Conservation (phyloP, 2,113 vertebrate species). For the Oryzias javanicus region DNA sequence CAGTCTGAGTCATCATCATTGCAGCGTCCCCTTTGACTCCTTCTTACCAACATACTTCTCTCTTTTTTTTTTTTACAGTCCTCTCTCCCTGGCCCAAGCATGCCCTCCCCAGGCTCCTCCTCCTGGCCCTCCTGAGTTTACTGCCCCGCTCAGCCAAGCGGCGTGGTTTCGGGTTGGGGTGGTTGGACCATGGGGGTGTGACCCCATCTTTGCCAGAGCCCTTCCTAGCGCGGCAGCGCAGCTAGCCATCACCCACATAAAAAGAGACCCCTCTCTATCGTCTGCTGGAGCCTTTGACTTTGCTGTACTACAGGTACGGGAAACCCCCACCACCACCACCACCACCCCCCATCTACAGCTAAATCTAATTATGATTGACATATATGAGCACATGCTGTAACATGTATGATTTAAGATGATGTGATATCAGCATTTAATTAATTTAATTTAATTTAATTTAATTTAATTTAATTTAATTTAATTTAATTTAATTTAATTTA, state of each 20-base stretch:
- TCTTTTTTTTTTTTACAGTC: not conserved
- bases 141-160: slow-evolving; percentile 39
- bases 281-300: slow-evolving; percentile 71
- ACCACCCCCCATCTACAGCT: not conserved
- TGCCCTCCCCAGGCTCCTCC: slow-evolving; percentile 26
- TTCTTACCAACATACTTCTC: not conserved
- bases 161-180: slow-evolving; percentile 72
- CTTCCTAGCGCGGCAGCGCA: slow-evolving; percentile 76
- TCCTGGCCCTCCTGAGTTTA: slow-evolving; percentile 38
- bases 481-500: no score
- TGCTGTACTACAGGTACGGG: slow-evolving; percentile 72
- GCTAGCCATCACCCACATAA: slow-evolving; percentile 77
- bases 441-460: no score
- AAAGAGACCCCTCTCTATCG: slow-evolving; percentile 69
- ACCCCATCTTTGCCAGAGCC: slow-evolving; percentile 79
- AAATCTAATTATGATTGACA: no score
- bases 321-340: no score
- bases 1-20: not conserved
- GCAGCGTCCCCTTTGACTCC: not conserved
- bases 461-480: no score
- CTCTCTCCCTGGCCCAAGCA: not conserved
- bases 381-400: no score
- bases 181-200: slow-evolving; percentile 81
- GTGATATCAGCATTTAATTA: no score
- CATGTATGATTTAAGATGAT: no score